These are phyloP conservation scores for Emydoidea blandingii DNA, from an alignment of 2,797 vertebrate genomes.

Conservation along the genomic window DNA sequence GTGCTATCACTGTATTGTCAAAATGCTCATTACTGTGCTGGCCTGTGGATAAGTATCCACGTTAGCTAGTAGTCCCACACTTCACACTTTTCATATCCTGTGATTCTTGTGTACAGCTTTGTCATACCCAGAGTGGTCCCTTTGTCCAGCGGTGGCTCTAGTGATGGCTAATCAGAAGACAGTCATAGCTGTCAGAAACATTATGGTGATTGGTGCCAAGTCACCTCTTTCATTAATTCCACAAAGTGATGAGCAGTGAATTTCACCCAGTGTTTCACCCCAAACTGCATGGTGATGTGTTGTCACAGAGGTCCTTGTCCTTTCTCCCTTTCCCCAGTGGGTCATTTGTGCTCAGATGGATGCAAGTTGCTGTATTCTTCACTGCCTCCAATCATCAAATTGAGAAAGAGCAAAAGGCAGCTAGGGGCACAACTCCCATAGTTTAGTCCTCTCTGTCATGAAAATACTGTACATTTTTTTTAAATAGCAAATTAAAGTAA, in stretches of 20 bases:
- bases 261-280: neutral
- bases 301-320: neutral
- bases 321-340: neutral
- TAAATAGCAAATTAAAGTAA: neutral
- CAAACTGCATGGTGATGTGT: neutral
- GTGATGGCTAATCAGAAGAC: neutral
- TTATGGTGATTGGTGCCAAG: neutral
- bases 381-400: neutral
- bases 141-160: accelerated
- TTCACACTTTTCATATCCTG: neutral
- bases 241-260: neutral
- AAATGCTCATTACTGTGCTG: neutral
- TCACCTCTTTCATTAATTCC: neutral
- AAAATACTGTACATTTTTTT: neutral
- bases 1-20: neutral
- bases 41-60: neutral
- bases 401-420: conserved; percentile 27
- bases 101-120: neutral
- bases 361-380: neutral
- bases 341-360: neutral
- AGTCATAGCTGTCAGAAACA: neutral
- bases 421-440: neutral
- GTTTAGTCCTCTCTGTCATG: neutral
- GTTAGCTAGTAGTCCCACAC: neutral
- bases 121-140: neutral